Conservation (phyloP, 2,888 invertebrate species). For the Drosophila barbarae region DNA sequence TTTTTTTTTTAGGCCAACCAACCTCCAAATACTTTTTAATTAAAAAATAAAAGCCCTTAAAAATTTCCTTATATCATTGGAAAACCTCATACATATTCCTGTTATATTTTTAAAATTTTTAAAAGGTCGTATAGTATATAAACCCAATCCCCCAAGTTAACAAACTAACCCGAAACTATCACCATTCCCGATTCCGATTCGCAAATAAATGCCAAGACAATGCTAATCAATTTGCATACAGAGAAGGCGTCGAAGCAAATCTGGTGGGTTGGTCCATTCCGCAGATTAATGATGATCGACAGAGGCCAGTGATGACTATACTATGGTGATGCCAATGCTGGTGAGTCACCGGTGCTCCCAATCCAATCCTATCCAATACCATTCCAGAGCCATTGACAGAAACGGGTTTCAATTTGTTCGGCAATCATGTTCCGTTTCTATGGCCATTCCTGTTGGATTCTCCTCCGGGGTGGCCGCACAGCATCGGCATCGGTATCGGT, state of each 20-base stretch:
- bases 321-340: not conserved
- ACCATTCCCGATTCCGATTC: not conserved
- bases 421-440: slow-evolving; percentile 38
- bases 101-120: too few species aligned
- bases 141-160: not conserved
- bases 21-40: too few species aligned
- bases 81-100: too few species aligned
- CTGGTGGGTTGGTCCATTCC: slow-evolving; percentile 24
- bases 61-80: too few species aligned
- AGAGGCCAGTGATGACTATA: not conserved
- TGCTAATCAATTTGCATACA: slow-evolving; percentile 56
- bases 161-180: not conserved
- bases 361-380: not conserved
- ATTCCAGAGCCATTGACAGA: slow-evolving; percentile 1
- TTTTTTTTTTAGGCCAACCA: too few species aligned
- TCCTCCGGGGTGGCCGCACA: slow-evolving; percentile 23
- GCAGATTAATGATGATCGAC: slow-evolving; percentile 18
- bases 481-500: not conserved
- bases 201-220: slow-evolving; percentile 17
- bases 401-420: slow-evolving; percentile 21
- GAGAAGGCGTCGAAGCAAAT: slow-evolving; percentile 18
- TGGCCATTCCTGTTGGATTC: slow-evolving; percentile 24
- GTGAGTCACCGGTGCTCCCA: slow-evolving; percentile 22
- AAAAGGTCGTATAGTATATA: too few species aligned
- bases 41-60: too few species aligned